Conservation (phyloP, 2,797 vertebrate genomes). For the Lepus townsendii region DNA sequence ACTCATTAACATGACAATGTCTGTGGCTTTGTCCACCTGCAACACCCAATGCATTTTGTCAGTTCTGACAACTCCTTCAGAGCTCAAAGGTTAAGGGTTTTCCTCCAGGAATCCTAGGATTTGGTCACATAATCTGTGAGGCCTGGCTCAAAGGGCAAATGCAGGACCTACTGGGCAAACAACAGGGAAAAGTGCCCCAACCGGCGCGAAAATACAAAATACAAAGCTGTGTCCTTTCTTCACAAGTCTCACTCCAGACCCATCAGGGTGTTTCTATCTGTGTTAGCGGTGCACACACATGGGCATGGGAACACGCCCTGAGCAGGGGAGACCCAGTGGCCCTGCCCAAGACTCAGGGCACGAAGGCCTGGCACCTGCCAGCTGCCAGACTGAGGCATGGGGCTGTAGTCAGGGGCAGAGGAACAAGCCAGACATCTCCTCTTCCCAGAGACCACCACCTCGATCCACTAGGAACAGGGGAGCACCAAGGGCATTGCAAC, state of each 20-base stretch:
- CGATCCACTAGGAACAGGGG: background rate
- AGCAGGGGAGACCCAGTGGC: background rate
- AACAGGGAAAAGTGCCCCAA: background rate
- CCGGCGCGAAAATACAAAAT: background rate
- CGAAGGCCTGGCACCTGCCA: background rate
- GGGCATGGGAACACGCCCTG: background rate
- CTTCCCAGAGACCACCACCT: background rate
- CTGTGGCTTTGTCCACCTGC: background rate
- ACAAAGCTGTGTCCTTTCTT: background rate
- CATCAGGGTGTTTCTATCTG: background rate
- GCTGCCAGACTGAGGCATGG: accelerated
- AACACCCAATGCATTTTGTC: conserved; percentile 11
- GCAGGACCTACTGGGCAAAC: conserved; percentile 12
- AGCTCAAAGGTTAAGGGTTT: conserved; percentile 36
- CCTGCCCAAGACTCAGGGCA: background rate
- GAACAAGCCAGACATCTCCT: background rate
- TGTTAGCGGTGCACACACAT: background rate
- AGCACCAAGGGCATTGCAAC: background rate
- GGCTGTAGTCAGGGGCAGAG: background rate
- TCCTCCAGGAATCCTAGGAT: conserved; percentile 14
- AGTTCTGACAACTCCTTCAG: background rate
- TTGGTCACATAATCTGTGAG: background rate
- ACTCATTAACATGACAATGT: conserved; percentile 12
- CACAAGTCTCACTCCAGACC: background rate
- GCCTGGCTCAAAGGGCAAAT: background rate